phyloP scores from a whole-genome alignment of 92 coral and sea anemone species.

The Diadumene lineata region DNA sequence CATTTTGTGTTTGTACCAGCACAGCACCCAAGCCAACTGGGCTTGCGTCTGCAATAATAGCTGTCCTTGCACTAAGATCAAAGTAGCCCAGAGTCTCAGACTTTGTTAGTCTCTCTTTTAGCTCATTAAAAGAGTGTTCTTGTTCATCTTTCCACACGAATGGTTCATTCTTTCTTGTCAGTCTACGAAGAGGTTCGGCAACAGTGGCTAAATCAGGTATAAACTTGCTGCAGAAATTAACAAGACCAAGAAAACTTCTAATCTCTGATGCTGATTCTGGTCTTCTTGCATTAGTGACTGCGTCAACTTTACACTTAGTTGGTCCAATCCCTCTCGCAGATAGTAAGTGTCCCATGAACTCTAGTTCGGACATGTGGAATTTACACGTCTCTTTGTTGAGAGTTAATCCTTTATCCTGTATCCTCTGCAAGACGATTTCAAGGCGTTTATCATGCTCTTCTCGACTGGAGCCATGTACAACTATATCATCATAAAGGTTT shows the following conservation, averaged over 20 bases:
- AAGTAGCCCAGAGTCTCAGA: constrained; percentile 48
- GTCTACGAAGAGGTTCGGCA: constrained; percentile 40
- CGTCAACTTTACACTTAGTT: constrained; percentile 45
- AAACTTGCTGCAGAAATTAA: constrained; percentile 49
- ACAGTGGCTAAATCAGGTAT: constrained; percentile 47
- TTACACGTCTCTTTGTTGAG: constrained; percentile 55
- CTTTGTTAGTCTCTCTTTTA: constrained; percentile 46
- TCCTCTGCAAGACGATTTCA: constrained; percentile 32
- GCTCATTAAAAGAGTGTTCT: constrained; percentile 38
- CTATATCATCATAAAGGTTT: constrained; percentile 53
- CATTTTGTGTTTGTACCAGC: constrained; percentile 44
- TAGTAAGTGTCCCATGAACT: constrained; percentile 55
- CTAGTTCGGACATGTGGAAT: constrained; percentile 47
- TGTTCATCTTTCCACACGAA: constrained; percentile 43
- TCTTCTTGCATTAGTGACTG: constrained; percentile 55
- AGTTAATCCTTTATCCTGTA: constrained; percentile 40
- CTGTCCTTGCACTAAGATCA: constrained; percentile 35
- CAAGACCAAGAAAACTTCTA: constrained; percentile 58
- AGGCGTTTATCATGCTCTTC: constrained; percentile 60
- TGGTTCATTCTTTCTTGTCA: constrained; percentile 41
- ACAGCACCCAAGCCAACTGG: constrained; percentile 57
- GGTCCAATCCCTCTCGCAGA: constrained; percentile 61
- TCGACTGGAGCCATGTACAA: constrained; percentile 58
- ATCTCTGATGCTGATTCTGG: constrained; percentile 61
- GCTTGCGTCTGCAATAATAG: constrained; percentile 63